Evolutionary conservation across 23 tunicate genomes (phyloP).

Genomic region (Ascidia mentula): DNA sequence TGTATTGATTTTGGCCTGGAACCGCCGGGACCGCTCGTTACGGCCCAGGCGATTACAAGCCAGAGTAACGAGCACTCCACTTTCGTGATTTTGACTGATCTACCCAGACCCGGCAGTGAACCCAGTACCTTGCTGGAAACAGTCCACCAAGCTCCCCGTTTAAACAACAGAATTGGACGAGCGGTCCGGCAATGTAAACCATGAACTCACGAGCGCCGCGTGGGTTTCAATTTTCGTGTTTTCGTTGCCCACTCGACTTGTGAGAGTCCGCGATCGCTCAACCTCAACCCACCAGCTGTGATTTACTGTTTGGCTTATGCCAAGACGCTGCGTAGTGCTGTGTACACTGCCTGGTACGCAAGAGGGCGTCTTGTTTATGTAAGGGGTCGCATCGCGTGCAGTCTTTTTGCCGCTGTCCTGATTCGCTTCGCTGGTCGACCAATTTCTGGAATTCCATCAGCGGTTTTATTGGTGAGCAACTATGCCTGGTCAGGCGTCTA

Average conservation of each 20-base stretch:
- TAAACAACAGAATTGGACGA: background rate
- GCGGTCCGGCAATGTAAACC: background rate
- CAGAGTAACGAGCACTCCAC: background rate
- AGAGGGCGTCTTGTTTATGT: background rate
- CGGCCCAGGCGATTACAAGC: conserved; percentile 4
- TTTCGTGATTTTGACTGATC: background rate
- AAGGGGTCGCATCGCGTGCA: background rate
- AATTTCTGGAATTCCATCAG: background rate
- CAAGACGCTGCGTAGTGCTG: background rate
- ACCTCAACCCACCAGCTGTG: background rate
- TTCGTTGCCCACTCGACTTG: background rate
- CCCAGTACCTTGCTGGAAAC: background rate
- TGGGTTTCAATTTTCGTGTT: background rate
- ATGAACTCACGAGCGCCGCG: background rate
- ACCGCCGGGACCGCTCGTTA: background rate
- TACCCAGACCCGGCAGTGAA: background rate
- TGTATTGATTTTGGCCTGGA: background rate
- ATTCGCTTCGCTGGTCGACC: background rate
- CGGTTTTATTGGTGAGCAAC: background rate
- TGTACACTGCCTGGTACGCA: background rate
- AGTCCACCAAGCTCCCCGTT: background rate
- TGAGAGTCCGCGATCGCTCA: background rate
- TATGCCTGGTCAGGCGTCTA: background rate
- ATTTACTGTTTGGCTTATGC: background rate
- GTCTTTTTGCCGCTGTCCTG: background rate